Evolutionary conservation across 2,888 invertebrate species (phyloP).

Genomic region (Plebejus anna): DNA sequence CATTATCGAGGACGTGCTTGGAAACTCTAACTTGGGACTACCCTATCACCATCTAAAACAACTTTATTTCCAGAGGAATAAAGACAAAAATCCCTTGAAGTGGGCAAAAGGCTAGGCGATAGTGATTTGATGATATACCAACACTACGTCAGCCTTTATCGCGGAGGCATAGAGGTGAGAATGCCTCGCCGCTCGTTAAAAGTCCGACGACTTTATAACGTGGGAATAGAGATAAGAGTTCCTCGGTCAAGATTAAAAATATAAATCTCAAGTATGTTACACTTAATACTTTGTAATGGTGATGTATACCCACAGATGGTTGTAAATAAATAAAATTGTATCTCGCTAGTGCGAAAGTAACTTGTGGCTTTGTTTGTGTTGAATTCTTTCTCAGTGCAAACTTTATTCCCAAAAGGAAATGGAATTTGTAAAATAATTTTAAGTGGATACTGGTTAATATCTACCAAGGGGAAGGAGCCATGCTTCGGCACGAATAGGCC

Average conservation of each 20-base stretch:
- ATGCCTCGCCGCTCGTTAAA: background rate
- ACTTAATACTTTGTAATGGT: conserved; percentile 18
- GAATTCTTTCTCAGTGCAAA: background rate
- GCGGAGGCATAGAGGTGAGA: background rate
- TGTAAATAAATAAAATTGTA: conserved; percentile 3
- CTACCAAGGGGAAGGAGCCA: no score
- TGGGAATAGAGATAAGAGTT: conserved; percentile 13
- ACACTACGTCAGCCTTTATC: background rate
- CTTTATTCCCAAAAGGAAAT: background rate
- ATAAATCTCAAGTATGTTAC: conserved; percentile 23
- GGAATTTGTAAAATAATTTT: background rate
- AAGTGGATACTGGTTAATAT: background rate
- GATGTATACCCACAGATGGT: conserved; percentile 2
- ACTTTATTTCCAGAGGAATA: background rate
- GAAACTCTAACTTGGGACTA: background rate
- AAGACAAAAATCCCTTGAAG: background rate
- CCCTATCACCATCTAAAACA: background rate
- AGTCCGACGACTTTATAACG: background rate
- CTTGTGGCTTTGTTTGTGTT: conserved; percentile 9
- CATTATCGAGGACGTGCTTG: conserved; percentile 25
- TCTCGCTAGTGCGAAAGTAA: background rate
- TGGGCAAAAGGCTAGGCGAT: background rate
- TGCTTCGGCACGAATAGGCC: no score
- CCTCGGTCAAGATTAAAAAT: conserved; percentile 11
- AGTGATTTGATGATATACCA: background rate